Evolutionary conservation across 1,140 invertebrate species (phyloP).

Genomic region (Heliconius hermathena): DNA sequence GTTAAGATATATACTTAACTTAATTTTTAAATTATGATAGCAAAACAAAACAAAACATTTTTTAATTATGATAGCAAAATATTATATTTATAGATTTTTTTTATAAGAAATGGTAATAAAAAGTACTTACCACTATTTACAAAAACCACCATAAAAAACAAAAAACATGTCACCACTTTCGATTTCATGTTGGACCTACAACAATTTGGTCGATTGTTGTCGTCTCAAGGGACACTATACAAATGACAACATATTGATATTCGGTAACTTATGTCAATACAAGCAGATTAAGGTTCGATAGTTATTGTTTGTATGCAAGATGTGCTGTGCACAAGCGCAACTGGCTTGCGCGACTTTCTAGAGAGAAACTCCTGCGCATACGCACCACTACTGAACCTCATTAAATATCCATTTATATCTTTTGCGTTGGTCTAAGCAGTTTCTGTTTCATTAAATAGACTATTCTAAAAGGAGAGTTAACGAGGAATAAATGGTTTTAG

Average conservation of each 20-base stretch:
- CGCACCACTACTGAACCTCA: slow-evolving; percentile 51
- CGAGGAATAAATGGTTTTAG: slow-evolving; percentile 38
- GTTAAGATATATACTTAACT: too few species aligned
- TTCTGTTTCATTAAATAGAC: slow-evolving; percentile 34
- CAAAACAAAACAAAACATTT: too few species aligned
- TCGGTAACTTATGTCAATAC: slow-evolving; percentile 59
- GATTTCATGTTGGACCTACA: slow-evolving; percentile 56
- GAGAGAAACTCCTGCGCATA: slow-evolving; percentile 69
- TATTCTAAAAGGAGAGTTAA: slow-evolving; percentile 24
- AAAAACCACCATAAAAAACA: slow-evolving; percentile 46
- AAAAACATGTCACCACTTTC: slow-evolving; percentile 49
- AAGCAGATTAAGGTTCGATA: slow-evolving; percentile 56
- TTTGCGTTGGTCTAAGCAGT: slow-evolving; percentile 22
- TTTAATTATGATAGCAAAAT: neutral
- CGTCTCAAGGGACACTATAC: slow-evolving; percentile 68
- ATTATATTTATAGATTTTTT: neutral
- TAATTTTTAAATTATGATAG: neutral
- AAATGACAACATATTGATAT: slow-evolving; percentile 56
- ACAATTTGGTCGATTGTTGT: slow-evolving; percentile 50
- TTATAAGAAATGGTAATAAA: slow-evolving; percentile 12
- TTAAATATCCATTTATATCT: slow-evolving; percentile 54
- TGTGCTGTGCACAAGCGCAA: slow-evolving; percentile 58
- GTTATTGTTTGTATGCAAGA: slow-evolving; percentile 74
- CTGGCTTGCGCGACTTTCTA: slow-evolving; percentile 75
- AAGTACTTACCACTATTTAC: slow-evolving; percentile 47